Evolutionary conservation across 2,797 vertebrate genomes (phyloP), one percentile per base, ranked within the genome.

Genomic region (Chaenodraco wilsoni): DNA sequence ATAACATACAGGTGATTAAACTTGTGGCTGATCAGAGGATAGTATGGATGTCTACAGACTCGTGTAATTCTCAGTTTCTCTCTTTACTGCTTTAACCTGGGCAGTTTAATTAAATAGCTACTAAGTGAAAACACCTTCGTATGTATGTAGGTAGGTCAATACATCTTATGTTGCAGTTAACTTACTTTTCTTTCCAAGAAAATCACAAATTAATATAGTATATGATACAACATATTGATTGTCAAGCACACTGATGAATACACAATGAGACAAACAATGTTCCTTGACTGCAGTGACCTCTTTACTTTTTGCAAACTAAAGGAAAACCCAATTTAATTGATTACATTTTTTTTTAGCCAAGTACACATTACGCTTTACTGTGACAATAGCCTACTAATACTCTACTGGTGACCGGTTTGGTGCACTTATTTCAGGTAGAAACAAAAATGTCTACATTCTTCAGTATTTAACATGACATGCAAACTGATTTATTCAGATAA

Each of bases 301-400:
- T 85, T 37, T 84, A 81, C 69, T 65, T 83, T 46, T 49, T 62
- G 14, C 13, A 73, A 72, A 73, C 21, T 49, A 48, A 58, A 9
- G 57, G 1, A 19, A 77, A 62, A 82, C 17, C 61, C 52, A 77
- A 54, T 59, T 44, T 17, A 59, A 19, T 65, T 19, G 19, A 19
- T 19, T 19, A 19, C 19, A 19, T 19, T 19, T 19, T 19, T 19
- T 19, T 19, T 19, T 19, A 21, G 62, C 44, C 17, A 77, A 46
- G 13, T 62, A 46, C 50, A 87, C 3, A 17, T 19, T 9, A n/a
- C 46, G 15, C 23, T 61, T 72, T 61, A 44, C 19, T n/a, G 12
- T 68, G 46, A 78, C 52, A 74, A 41, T 2, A 61, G 13, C 1
- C 19, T 31, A 68, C 16, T 56, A 59, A 17, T 19, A 69, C 10